These are phyloP conservation scores for Eupithecia inturbata DNA, from an alignment of 2,888 invertebrate species.

Conservation along the genomic window DNA sequence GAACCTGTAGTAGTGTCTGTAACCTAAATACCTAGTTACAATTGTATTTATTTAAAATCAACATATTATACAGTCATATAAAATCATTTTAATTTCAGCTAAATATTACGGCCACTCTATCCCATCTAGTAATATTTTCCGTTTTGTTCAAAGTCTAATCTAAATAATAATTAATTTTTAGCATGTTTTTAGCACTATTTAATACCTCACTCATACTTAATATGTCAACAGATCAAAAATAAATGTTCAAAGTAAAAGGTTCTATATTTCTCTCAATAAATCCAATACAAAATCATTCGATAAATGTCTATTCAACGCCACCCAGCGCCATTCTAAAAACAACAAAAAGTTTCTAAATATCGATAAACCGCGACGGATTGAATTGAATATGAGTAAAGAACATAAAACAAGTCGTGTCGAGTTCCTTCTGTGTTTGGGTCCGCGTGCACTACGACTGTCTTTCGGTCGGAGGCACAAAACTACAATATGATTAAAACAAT, in stretches of 20 bases:
- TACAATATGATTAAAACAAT: too few species aligned
- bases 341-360: conserved; percentile 74
- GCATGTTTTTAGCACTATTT: too few species aligned
- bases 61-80: too few species aligned
- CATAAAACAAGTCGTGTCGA: conserved; percentile 10
- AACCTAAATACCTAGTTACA: background rate
- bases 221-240: background rate
- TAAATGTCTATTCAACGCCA: conserved; percentile 59
- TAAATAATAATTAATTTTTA: background rate
- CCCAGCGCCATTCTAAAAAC: conserved; percentile 59
- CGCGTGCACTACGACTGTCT: background rate
- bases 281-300: conserved; percentile 53
- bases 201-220: background rate
- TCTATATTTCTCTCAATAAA: conserved; percentile 44
- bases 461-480: background rate
- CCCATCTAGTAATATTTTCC: background rate
- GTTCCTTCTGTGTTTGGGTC: background rate
- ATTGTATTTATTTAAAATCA: too few species aligned
- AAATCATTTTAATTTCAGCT: background rate
- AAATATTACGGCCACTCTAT: background rate
- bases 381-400: conserved; percentile 75
- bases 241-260: background rate
- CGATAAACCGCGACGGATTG: conserved; percentile 73
- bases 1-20: background rate
- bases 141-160: background rate